Evolutionary conservation across 2,888 invertebrate species (phyloP), one percentile per base, ranked within the genome.

Genomic region (Hylaea fasciaria): DNA sequence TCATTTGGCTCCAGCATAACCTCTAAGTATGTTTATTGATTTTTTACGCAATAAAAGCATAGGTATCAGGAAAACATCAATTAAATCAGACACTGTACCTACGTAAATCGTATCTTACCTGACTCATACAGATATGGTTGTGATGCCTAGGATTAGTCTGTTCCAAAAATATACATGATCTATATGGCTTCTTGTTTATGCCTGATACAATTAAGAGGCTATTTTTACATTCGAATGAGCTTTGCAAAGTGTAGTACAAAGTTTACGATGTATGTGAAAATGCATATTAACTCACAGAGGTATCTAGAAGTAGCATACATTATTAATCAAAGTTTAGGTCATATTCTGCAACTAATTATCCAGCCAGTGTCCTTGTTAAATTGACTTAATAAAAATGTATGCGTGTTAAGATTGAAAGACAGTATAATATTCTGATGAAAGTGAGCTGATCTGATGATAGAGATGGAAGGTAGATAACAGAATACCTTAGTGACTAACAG

Each of bases 21-120:
- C 83, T 79, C 71, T 46, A 8, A 22, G 22, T 22, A 32, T 35
- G 67, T 82, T 85, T 66, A 81, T 81, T 68, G 75, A 80, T 74
- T 44, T 22, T 43, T 39, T 39, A 39, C 39, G 39, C 40, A 40
- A 40, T 4, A 12, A 13, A n/a, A 2, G 1, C 0, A 7, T 32
- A 32, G n/a, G 12, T 9, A 40, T n/a, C 40, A 40, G 40, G 40
- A 40, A 40, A 40, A 9, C 7, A 32, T 12, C n/a, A 37, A 37
- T 37, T 37, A 37, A 37, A 32, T 32, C 32, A 9, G 3, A 32
- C 3, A 13, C 14, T n/a, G 40, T 8, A 13, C 40, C 5, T 8
- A 7, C 40, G 1, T 22, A 22, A 22, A 5, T 22, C 5, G 3
- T 22, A 22, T 22, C 2, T 22, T 22, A 22, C 22, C 22, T 22